phyloP scores from a whole-genome alignment of 2,888 invertebrate genomes.

The Drosophila falleni region DNA sequence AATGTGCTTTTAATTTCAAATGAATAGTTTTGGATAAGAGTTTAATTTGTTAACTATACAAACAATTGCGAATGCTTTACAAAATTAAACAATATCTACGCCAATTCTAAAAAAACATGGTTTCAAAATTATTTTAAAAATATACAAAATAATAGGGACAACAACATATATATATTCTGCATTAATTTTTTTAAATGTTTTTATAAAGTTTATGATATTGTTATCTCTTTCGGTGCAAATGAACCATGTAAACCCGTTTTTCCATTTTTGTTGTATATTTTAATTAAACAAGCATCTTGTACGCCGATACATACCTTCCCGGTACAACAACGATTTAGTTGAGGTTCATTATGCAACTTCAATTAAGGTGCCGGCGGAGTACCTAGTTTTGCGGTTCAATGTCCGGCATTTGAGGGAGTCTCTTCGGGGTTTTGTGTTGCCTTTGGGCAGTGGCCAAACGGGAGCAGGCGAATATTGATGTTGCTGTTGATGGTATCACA shows the following conservation, averaged over 20 bases:
- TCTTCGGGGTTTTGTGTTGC: conserved; percentile 27
- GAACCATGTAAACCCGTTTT: conserved; percentile 3
- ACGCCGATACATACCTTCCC: conserved; percentile 1
- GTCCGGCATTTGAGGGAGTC: conserved; percentile 43
- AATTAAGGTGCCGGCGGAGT: conserved; percentile 45
- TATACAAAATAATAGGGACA: not conserved
- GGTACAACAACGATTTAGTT: conserved; percentile 6
- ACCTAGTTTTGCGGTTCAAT: conserved; percentile 51
- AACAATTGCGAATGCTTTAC: conserved; percentile 19
- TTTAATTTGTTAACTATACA: conserved; percentile 14
- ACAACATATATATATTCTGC: not conserved
- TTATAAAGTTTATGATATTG: not conserved
- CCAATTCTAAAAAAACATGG: not conserved
- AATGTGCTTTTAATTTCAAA: conserved; percentile 19
- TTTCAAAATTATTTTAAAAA: not conserved
- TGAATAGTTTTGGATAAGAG: conserved; percentile 12
- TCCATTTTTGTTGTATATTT: conserved; percentile 5
- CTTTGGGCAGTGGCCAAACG: conserved; percentile 52
- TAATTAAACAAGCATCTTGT: conserved; percentile 3
- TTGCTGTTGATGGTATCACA: conserved; percentile 24
- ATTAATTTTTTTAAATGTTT: not conserved
- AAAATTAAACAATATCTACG: conserved; percentile 20
- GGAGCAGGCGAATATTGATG: conserved; percentile 41
- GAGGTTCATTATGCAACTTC: conserved; percentile 43
- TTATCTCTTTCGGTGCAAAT: not conserved